Base-by-base conservation (phyloP, 2,888 invertebrate species). In the Seira sanloemensis region DNA sequence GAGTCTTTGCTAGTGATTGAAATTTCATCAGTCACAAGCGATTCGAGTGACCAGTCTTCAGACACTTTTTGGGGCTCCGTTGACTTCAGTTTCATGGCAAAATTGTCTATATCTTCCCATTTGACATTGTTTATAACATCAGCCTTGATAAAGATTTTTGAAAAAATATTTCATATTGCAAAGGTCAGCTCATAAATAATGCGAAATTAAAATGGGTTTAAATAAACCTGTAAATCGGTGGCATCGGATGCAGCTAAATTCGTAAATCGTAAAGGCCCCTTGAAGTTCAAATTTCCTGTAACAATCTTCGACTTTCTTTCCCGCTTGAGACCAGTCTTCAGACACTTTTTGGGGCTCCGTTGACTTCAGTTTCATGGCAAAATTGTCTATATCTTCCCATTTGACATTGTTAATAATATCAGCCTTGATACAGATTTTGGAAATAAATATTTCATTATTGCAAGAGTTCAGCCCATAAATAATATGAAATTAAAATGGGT, bases 251-350 rank as follows among this genome's bases (percentile, higher is more conserved):
- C 68, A n/a, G 54, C 21, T 19, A 80, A 0, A 5, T 37, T 18
- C 2, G 65, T 19, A 54, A 82, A 76, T 1, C 26, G 19, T 19
- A 82, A 66, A 0, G 27, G 9, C 2, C 75, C 18, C 7, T 46
- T 2, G 72, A 82, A 82, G 4, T 25, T 58, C 24, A 77, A 67
- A 58, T 67, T 72, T 58, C 82, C 82, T 2, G 77, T 54, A 0
- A 82, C 67, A n/a, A 24, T 12, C 5, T 72, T 66, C 0, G 72
- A 12, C 18, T 27, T 27, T 12, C 26, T 27, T 16, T 18, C n/a
- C 18, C n/a, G 58, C 58, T 82, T 82, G 26, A 50, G 50, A 67
- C 88, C 88, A 88, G 9, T 50, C 19, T 1, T 79, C 85, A 19
- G 86, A 80, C 0, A 86, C 78, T 69, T 54, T 19, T 67, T 86